Conservation (phyloP, 1,140 invertebrate species). For the Cardiocondyla obscurior region DNA sequence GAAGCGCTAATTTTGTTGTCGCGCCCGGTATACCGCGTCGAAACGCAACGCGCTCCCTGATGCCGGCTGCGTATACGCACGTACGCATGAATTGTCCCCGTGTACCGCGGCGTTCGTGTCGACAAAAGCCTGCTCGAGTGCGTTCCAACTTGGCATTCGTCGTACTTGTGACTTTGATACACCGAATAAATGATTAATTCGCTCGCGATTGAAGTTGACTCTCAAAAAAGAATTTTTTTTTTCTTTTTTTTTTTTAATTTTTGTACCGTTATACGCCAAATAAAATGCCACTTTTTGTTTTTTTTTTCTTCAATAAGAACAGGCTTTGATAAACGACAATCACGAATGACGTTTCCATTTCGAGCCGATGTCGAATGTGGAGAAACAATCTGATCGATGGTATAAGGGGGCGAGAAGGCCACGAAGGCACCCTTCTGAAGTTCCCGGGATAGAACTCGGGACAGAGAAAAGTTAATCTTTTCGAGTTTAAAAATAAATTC, state of each 20-base stretch:
- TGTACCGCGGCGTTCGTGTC: slow-evolving; percentile 20
- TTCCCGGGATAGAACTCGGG: neutral
- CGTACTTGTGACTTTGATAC: neutral
- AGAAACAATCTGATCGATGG: neutral
- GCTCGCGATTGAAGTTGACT: too few species aligned
- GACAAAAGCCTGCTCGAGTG: slow-evolving; percentile 38
- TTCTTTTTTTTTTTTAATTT: too few species aligned
- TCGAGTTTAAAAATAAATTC: neutral
- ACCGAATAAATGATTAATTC: slow-evolving; percentile 33
- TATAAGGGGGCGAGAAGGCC: neutral
- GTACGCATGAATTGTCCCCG: slow-evolving; percentile 46
- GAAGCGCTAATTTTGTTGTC: slow-evolving; percentile 40
- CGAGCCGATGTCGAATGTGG: neutral
- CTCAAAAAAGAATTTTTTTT: too few species aligned
- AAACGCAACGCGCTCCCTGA: slow-evolving; percentile 34
- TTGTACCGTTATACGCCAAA: neutral
- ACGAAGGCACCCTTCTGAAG: neutral
- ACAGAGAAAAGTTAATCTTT: slow-evolving; percentile 1
- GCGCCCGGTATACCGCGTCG: neutral
- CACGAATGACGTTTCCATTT: neutral
- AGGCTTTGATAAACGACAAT: neutral
- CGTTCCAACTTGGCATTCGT: neutral
- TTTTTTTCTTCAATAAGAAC: neutral
- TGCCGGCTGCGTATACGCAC: neutral
- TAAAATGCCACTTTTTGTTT: neutral